These are phyloP conservation scores for Cheumatopsyche charites DNA, from an alignment of 1,140 invertebrate genomes.

Conservation along the genomic window DNA sequence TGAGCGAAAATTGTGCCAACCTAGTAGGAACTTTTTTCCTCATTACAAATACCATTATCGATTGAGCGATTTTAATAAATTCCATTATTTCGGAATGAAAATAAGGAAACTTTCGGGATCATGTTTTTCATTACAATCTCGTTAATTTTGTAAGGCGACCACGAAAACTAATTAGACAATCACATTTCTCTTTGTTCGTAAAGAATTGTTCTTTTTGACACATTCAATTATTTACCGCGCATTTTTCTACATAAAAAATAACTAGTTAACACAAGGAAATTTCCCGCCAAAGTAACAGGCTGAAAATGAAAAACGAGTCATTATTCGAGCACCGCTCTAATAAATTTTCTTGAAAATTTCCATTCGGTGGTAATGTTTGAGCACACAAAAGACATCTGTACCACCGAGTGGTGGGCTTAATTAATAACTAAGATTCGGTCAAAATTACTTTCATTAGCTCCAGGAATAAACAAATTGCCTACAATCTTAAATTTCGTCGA, in stretches of 20 bases:
- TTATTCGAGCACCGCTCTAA: background rate
- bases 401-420: conserved; percentile 1
- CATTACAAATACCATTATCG: too few species aligned
- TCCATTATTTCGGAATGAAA: too few species aligned
- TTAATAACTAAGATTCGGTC: conserved; percentile 27
- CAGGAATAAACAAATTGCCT: conserved; percentile 13
- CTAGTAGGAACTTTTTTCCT: too few species aligned
- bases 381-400: conserved; percentile 13
- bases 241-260: too few species aligned
- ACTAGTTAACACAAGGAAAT: background rate
- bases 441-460: conserved; percentile 24
- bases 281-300: background rate
- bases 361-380: background rate
- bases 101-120: too few species aligned
- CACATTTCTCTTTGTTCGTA: background rate
- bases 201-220: background rate
- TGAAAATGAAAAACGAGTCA: conserved; percentile 18
- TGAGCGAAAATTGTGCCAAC: too few species aligned
- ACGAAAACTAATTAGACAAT: conserved; percentile 2
- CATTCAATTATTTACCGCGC: conserved; percentile 6
- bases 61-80: too few species aligned
- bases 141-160: background rate
- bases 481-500: background rate
- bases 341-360: conserved; percentile 3
- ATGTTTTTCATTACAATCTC: background rate